These are phyloP conservation scores for Podarcis siculus DNA, from an alignment of 2,797 vertebrate genomes.

Conservation along the genomic window DNA sequence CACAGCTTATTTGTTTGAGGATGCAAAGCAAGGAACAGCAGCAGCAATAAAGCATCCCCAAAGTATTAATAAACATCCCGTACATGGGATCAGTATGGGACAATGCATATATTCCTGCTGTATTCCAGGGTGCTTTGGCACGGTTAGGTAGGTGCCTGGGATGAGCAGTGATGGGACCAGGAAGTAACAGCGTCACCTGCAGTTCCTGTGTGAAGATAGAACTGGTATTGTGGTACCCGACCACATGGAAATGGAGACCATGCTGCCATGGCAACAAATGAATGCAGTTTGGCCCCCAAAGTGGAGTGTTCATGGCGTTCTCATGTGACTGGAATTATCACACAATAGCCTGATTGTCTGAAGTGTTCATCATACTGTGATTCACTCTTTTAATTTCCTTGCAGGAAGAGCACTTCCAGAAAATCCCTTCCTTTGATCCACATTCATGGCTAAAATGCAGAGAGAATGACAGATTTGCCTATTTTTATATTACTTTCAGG, in stretches of 20 bases:
- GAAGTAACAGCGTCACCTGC: background rate
- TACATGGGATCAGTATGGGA: background rate
- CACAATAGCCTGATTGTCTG: background rate
- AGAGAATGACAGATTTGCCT: constrained; percentile 31
- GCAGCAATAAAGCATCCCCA: background rate
- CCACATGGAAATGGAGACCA: background rate
- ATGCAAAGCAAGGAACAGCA: background rate
- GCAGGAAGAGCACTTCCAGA: background rate
- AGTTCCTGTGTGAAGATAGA: background rate
- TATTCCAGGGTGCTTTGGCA: background rate
- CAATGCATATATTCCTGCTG: background rate
- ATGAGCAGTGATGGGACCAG: background rate
- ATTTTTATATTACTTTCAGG: constrained; percentile 21
- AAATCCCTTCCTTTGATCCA: background rate
- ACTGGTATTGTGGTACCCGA: background rate
- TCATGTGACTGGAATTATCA: no score
- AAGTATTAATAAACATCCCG: background rate
- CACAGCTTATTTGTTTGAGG: background rate
- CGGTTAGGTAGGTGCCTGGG: no score
- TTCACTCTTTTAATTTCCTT: background rate
- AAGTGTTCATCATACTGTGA: background rate
- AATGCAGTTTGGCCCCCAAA: background rate
- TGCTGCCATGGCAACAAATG: background rate
- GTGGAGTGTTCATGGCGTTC: no score
- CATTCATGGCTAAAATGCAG: constrained; percentile 15